Percentiles rank a stretch among this genome's conserved stretches.
These are phyloP conservation scores for Lepus oiostolus DNA, from an alignment of 2,797 vertebrate genomes.

Conservation along the genomic window DNA sequence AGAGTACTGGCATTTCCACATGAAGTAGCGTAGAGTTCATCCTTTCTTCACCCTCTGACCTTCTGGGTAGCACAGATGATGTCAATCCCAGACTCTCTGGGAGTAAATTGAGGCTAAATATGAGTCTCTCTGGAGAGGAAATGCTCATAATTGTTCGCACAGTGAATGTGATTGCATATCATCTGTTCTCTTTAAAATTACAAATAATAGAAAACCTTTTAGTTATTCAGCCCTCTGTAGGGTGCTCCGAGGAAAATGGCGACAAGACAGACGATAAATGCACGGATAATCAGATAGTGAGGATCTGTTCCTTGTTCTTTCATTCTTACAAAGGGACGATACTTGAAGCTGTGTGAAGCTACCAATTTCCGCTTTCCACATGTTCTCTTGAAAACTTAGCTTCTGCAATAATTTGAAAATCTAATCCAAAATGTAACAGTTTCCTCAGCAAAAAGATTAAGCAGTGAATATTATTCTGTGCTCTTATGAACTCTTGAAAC, in stretches of 20 bases:
- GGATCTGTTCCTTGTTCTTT: background rate
- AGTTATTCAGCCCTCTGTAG: background rate
- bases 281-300: background rate
- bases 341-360: conserved; percentile 29
- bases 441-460: background rate
- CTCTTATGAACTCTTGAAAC: background rate
- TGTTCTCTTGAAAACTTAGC: conserved; percentile 46
- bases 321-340: background rate
- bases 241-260: background rate
- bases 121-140: conserved; percentile 50
- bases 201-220: conserved; percentile 66
- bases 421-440: background rate
- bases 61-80: background rate
- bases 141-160: conserved; percentile 65
- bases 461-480: background rate
- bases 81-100: background rate
- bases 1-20: background rate
- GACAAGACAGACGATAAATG: conserved; percentile 34
- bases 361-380: conserved; percentile 37
- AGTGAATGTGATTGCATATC: conserved; percentile 52
- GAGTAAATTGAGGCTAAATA: conserved; percentile 58
- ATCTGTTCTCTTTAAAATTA: conserved; percentile 71
- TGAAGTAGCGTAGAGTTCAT: no score
- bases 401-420: conserved; percentile 52
- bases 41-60: background rate